A percentile compares a stretch with the other conserved stretches of the same genome.
phyloP scores from a whole-genome alignment of 1,140 invertebrate genomes.

The Pachyrhynchus sulphureomaculatus region DNA sequence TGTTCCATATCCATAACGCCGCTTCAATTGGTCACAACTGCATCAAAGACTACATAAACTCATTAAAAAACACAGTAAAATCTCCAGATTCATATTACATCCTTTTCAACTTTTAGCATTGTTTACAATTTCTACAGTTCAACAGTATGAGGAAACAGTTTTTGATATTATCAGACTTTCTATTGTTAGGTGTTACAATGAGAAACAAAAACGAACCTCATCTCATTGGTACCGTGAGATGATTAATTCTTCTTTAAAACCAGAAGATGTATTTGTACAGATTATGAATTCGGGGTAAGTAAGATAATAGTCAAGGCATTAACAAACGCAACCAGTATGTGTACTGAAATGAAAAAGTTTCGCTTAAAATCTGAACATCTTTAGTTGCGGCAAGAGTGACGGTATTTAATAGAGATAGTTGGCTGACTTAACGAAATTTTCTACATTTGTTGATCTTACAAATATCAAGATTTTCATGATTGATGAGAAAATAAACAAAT shows the following conservation, averaged over 20 bases:
- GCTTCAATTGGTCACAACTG: conserved; percentile 53
- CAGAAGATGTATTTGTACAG: conserved; percentile 52
- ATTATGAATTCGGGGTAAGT: conserved; percentile 57
- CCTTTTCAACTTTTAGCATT: conserved; percentile 59
- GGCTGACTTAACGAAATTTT: no score
- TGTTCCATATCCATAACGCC: conserved; percentile 59
- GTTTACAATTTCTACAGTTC: conserved; percentile 52
- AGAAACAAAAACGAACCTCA: conserved; percentile 53
- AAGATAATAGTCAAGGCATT: no score
- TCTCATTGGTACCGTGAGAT: conserved; percentile 58
- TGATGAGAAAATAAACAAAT: no score
- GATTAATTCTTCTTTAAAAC: conserved; percentile 43
- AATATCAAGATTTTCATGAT: no score
- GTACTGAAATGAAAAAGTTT: conserved; percentile 16
- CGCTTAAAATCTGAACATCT: no score
- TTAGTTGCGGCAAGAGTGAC: no score
- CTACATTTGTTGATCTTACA: no score
- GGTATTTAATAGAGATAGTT: no score
- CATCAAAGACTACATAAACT: conserved; percentile 56
- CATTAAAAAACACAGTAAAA: conserved; percentile 54
- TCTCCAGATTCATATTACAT: conserved; percentile 57
- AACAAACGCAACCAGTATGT: no score
- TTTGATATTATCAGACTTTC: conserved; percentile 55
- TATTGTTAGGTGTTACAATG: conserved; percentile 52
- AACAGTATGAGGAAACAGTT: conserved; percentile 54